A percentile compares a stretch with the other conserved stretches of the same genome.
phyloP scores from a whole-genome alignment of 2,113 vertebrate species.

The Lucifuga dentata region DNA sequence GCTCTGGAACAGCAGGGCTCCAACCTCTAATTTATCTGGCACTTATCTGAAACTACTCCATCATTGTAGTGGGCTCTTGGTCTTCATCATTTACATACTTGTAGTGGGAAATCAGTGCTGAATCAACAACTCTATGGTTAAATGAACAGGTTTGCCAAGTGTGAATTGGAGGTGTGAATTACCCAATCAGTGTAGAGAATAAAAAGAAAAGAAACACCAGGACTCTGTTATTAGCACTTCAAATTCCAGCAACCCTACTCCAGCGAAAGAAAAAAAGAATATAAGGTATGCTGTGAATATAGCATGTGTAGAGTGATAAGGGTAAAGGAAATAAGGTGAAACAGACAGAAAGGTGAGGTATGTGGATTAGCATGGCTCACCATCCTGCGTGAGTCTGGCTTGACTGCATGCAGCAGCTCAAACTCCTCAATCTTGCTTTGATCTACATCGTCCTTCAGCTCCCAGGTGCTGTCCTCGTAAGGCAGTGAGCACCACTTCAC shows the following conservation, averaged over 20 bases:
- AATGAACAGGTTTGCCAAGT: too few species aligned
- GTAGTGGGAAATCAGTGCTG: too few species aligned
- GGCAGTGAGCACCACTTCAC: slow-evolving; percentile 99
- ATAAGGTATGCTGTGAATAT: too few species aligned
- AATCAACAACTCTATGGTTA: not conserved
- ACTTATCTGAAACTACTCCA: too few species aligned
- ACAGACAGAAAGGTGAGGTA: not conserved
- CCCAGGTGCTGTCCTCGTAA: slow-evolving; percentile 99
- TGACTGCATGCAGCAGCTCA: slow-evolving; percentile 93
- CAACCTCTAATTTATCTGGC: too few species aligned
- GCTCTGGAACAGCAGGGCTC: too few species aligned
- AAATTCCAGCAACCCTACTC: too few species aligned
- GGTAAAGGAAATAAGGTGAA: too few species aligned
- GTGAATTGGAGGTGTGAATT: not conserved
- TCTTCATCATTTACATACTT: too few species aligned
- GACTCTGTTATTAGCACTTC: not conserved
- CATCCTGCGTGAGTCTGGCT: slow-evolving; percentile 90
- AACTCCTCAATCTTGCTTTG: slow-evolving; percentile 98
- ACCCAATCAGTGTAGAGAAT: not conserved
- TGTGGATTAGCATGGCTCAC: slow-evolving; percentile 78
- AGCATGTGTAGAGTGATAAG: too few species aligned
- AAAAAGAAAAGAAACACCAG: not conserved
- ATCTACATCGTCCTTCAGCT: slow-evolving; percentile 97
- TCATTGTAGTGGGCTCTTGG: too few species aligned
- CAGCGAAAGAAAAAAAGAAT: too few species aligned